These are phyloP conservation scores for Pogonocichla stellata DNA, from an alignment of 2,113 vertebrate genomes.

Conservation along the genomic window DNA sequence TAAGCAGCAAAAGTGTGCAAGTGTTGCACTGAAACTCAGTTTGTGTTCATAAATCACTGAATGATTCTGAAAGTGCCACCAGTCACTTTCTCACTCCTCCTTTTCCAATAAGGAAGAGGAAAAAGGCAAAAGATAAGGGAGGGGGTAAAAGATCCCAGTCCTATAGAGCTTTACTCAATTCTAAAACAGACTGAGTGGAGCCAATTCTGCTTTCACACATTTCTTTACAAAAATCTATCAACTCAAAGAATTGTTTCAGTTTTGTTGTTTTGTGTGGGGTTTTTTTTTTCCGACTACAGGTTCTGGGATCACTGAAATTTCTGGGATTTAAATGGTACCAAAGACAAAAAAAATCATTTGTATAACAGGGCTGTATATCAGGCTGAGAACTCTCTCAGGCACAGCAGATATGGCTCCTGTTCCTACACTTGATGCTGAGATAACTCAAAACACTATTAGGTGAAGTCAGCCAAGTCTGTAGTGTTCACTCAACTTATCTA, in stretches of 20 bases:
- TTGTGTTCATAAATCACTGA: background rate
- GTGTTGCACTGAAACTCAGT: background rate
- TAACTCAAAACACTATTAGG: background rate
- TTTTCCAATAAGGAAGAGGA: background rate
- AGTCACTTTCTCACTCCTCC: background rate
- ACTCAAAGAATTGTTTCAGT: background rate
- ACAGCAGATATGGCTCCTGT: background rate
- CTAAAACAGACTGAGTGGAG: background rate
- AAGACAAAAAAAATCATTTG: background rate
- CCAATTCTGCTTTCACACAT: background rate
- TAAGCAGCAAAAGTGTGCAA: background rate
- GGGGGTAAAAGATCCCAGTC: background rate
- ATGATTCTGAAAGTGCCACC: background rate
- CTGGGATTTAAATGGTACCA: background rate
- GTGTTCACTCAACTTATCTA: background rate
- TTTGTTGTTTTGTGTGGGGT: background rate
- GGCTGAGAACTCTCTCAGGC: background rate
- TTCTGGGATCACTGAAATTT: background rate
- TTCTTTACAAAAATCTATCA: no score
- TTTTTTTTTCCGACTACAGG: background rate
- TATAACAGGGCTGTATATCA: background rate
- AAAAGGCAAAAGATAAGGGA: rapidly evolving
- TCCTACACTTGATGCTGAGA: background rate
- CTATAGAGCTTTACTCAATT: background rate
- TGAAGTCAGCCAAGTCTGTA: background rate